phyloP scores from a whole-genome alignment of 2,888 invertebrate species.

The Lasioglossum lativentre region DNA sequence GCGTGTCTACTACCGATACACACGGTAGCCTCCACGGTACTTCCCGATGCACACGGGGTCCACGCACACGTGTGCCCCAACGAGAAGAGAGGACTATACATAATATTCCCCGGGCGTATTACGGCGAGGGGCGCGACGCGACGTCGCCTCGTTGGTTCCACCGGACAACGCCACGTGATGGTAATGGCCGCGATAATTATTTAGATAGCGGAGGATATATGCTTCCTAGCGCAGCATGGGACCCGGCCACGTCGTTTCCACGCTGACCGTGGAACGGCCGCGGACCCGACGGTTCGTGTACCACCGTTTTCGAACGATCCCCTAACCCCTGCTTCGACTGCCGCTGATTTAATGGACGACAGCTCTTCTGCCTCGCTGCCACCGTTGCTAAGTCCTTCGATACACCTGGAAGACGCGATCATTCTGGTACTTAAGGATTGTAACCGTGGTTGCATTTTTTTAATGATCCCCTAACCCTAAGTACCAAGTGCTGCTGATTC shows the following conservation, averaged over 20 bases:
- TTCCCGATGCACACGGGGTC: neutral
- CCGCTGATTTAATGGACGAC: neutral
- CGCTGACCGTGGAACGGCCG: slow-evolving; percentile 67
- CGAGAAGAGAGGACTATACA: slow-evolving; percentile 61
- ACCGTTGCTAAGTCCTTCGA: neutral
- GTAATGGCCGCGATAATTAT: slow-evolving; percentile 83
- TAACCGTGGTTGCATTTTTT: neutral
- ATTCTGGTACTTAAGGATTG: neutral
- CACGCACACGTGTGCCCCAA: slow-evolving; percentile 40
- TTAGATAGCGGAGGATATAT: slow-evolving; percentile 82
- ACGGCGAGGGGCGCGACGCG: slow-evolving; percentile 71
- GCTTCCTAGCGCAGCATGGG: slow-evolving; percentile 82
- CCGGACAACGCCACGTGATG: slow-evolving; percentile 81
- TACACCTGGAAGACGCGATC: neutral
- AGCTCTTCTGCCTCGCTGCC: neutral
- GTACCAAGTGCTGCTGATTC: neutral
- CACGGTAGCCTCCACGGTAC: slow-evolving; percentile 37
- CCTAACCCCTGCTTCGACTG: slow-evolving; percentile 21
- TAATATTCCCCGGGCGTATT: slow-evolving; percentile 74
- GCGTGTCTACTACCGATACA: slow-evolving; percentile 31
- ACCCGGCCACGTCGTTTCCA: slow-evolving; percentile 77
- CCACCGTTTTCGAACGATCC: slow-evolving; percentile 25
- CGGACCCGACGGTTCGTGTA: slow-evolving; percentile 52
- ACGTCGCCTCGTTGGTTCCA: slow-evolving; percentile 76
- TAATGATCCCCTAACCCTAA: neutral